Evolutionary conservation across 2,797 vertebrate genomes (phyloP).

Genomic region (Lacerta agilis): DNA sequence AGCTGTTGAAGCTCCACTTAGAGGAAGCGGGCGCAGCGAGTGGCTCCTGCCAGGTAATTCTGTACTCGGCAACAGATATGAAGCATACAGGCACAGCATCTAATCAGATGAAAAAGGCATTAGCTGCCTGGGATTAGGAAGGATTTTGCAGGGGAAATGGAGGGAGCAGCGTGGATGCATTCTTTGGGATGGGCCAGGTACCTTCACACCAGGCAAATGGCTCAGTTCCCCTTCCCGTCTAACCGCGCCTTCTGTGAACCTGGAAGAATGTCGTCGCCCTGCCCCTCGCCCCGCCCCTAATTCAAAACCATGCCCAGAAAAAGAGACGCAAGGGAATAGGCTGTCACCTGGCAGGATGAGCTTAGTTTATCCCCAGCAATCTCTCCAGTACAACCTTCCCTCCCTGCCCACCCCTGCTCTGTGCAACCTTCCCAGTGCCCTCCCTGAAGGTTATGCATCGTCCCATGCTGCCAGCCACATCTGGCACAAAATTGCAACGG

Average conservation of each 20-base stretch:
- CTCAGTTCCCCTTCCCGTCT: background rate
- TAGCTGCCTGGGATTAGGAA: constrained; percentile 44
- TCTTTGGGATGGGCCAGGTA: rapidly evolving
- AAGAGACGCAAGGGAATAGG: background rate
- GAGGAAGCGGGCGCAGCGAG: rapidly evolving
- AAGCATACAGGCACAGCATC: background rate
- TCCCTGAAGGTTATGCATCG: background rate
- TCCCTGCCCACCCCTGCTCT: no score
- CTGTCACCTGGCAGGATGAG: background rate
- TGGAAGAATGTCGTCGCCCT: background rate
- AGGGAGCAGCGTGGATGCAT: constrained; percentile 11
- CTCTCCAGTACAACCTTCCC: background rate
- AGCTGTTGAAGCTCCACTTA: background rate
- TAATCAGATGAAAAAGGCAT: constrained; percentile 59
- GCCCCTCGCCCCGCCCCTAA: no score
- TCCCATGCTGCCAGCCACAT: background rate
- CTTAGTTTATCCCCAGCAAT: background rate
- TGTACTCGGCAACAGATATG: constrained; percentile 1
- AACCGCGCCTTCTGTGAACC: no score
- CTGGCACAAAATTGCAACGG: background rate
- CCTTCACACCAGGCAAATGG: background rate
- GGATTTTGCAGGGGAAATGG: background rate
- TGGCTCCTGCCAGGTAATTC: constrained; percentile 44
- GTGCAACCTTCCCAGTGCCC: background rate
- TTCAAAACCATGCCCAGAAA: background rate